Evolutionary conservation across 2,888 invertebrate genomes (phyloP).

Genomic region (Apocheima hispidaria): DNA sequence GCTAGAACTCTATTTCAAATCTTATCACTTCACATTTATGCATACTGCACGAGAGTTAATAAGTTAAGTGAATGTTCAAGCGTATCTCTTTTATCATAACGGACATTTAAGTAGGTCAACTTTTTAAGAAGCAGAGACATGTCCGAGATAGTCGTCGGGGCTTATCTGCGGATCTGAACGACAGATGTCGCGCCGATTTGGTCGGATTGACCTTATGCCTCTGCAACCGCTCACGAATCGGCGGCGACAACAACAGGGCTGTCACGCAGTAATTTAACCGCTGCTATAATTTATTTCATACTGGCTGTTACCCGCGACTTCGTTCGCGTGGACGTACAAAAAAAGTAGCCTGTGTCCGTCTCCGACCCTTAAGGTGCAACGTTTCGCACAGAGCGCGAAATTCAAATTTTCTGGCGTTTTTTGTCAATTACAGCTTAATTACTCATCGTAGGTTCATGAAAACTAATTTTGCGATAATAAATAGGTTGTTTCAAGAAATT

Average conservation of each 20-base stretch:
- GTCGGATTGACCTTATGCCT: conserved; percentile 28
- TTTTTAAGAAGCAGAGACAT: conserved; percentile 34
- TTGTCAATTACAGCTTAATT: no score
- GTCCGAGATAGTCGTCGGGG: conserved; percentile 23
- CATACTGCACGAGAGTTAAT: conserved; percentile 33
- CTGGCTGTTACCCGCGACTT: no score
- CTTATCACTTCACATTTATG: conserved; percentile 16
- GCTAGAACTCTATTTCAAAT: no score
- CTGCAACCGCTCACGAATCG: conserved; percentile 26
- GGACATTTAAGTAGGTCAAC: conserved; percentile 37
- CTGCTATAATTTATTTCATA: no score
- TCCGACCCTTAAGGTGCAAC: no score
- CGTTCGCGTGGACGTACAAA: no score
- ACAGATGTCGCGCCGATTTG: conserved; percentile 39
- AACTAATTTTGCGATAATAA: no score
- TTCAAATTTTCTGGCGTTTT: no score
- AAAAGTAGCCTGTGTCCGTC: no score
- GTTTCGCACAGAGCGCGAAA: no score
- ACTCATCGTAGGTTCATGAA: no score
- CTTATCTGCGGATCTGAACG: conserved; percentile 33
- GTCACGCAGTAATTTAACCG: not conserved
- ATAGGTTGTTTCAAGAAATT: no score
- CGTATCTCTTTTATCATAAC: conserved; percentile 36
- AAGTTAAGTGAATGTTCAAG: conserved; percentile 20
- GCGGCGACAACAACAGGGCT: conserved; percentile 11